Evolutionary conservation across 1,140 invertebrate genomes (phyloP).

Genomic region (Alviniconcha marisindica): DNA sequence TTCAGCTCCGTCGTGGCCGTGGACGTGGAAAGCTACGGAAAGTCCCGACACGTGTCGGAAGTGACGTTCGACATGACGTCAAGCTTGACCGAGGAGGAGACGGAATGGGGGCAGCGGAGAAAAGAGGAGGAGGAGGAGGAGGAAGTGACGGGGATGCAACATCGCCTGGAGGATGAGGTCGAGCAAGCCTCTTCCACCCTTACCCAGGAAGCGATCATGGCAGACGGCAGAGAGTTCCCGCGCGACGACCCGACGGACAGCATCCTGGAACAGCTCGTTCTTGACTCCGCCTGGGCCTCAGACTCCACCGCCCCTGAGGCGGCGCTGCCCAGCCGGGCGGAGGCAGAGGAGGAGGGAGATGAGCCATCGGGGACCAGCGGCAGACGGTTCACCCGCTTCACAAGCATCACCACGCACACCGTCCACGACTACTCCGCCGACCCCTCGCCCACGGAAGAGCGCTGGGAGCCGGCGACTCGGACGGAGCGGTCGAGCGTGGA

Average conservation of each 20-base stretch:
- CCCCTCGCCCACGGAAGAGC: background rate
- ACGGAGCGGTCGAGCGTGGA: background rate
- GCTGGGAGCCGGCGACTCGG: background rate
- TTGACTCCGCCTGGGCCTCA: too few relatives aligned
- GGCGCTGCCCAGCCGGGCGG: background rate
- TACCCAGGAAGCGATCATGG: background rate
- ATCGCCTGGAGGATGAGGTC: background rate
- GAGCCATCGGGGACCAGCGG: background rate
- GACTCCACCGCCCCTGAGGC: background rate
- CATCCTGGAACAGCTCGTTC: background rate
- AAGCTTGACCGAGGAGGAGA: background rate
- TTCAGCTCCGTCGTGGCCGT: constrained; percentile 13
- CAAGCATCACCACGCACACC: background rate
- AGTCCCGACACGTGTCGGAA: background rate
- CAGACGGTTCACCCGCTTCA: background rate
- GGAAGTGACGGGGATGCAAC: too few relatives aligned
- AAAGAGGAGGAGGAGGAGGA: background rate
- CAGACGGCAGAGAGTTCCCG: background rate
- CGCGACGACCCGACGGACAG: too few relatives aligned
- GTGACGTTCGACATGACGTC: constrained; percentile 1
- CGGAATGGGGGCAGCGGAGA: too few relatives aligned
- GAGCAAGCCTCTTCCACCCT: background rate
- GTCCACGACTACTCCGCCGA: background rate
- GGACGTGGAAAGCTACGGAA: background rate
- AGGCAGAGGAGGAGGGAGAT: background rate